Percentiles rank a stretch among this genome's conserved stretches.
phyloP scores from a whole-genome alignment of 2,888 invertebrate genomes.

The Drosophila prolongata region DNA sequence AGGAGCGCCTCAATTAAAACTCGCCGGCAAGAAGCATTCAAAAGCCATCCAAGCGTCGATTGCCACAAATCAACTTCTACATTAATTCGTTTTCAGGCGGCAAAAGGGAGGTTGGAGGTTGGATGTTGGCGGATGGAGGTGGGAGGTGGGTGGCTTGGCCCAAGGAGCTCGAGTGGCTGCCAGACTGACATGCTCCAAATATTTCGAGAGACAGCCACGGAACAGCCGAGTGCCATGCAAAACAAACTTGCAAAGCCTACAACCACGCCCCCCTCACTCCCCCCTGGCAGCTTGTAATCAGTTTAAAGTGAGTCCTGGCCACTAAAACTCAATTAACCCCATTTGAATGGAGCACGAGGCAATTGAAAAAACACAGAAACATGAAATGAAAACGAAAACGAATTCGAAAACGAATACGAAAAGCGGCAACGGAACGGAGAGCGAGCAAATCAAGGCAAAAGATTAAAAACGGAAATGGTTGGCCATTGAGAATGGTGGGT shows the following conservation, averaged over 20 bases:
- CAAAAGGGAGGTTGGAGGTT: not conserved
- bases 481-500: slow-evolving; percentile 40
- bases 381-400: slow-evolving; percentile 22
- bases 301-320: slow-evolving; percentile 77
- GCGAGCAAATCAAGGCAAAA: slow-evolving; percentile 71
- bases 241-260: slow-evolving; percentile 61
- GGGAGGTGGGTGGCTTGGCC: not conserved
- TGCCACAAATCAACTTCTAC: slow-evolving; percentile 75
- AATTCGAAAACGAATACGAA: slow-evolving; percentile 18
- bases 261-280: slow-evolving; percentile 10
- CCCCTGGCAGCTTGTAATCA: slow-evolving; percentile 64
- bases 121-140: not conserved
- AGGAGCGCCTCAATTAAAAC: slow-evolving; percentile 67
- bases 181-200: slow-evolving; percentile 67
- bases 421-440: slow-evolving; percentile 24
- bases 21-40: slow-evolving; percentile 47
- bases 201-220: slow-evolving; percentile 52
- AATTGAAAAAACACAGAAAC: slow-evolving; percentile 57
- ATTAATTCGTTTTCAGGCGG: slow-evolving; percentile 65
- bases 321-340: slow-evolving; percentile 82
- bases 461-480: slow-evolving; percentile 71
- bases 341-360: slow-evolving; percentile 63
- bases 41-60: slow-evolving; percentile 64
- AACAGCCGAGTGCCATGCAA: slow-evolving; percentile 49
- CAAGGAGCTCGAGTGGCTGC: slow-evolving; percentile 50